Evolutionary conservation across 2,888 invertebrate genomes (phyloP).

Genomic region (Harpalus rubripes): DNA sequence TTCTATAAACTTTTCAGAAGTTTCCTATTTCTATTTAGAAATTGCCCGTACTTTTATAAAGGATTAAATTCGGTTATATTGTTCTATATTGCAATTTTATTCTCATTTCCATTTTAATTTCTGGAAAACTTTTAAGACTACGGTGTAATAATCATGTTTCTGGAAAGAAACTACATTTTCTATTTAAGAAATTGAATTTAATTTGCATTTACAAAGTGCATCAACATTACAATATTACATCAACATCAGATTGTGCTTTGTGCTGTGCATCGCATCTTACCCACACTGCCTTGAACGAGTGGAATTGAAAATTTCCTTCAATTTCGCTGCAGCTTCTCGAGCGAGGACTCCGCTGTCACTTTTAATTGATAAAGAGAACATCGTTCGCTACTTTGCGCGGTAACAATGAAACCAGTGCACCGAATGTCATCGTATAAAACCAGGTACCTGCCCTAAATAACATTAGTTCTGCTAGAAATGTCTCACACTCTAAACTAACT

Average conservation of each 20-base stretch:
- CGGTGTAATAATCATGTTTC: background rate
- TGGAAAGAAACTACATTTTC: slow-evolving; percentile 6
- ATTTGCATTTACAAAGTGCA: slow-evolving; percentile 30
- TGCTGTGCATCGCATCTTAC: background rate
- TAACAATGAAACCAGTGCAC: slow-evolving; percentile 58
- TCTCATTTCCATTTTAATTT: background rate
- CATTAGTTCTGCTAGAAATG: slow-evolving; percentile 57
- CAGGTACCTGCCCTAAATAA: slow-evolving; percentile 63
- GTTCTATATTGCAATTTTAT: background rate
- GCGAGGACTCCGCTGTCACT: slow-evolving; percentile 39
- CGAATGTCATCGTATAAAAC: slow-evolving; percentile 60
- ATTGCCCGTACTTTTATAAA: background rate
- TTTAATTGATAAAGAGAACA: slow-evolving; percentile 66
- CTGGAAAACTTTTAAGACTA: background rate
- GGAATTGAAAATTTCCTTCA: slow-evolving; percentile 41
- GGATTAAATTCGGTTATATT: background rate
- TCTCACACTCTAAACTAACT: slow-evolving; percentile 32
- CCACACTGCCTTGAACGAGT: background rate
- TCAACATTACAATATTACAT: slow-evolving; percentile 26
- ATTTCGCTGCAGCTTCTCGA: slow-evolving; percentile 6
- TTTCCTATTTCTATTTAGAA: no score
- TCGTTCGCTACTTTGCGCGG: slow-evolving; percentile 62
- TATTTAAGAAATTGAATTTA: slow-evolving; percentile 16
- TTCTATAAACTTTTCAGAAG: no score
- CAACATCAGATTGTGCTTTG: slow-evolving; percentile 23